phyloP scores from a whole-genome alignment of 2,113 vertebrate genomes.

The Proterorhinus semilunaris region DNA sequence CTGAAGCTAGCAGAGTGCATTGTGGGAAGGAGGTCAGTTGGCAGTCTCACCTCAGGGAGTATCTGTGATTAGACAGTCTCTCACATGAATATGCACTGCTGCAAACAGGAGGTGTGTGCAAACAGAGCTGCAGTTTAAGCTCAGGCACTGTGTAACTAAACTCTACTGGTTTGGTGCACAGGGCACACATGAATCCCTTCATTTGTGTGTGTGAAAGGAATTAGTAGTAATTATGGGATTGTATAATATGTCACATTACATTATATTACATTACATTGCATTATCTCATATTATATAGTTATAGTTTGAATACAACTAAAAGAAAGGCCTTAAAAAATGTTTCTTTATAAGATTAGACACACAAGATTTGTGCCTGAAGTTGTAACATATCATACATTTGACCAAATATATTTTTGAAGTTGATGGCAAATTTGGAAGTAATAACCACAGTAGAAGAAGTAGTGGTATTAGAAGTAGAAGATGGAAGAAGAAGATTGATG shows the following conservation, averaged over 20 bases:
- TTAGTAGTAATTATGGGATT: no score
- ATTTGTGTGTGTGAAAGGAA: no score
- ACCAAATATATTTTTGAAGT: not conserved
- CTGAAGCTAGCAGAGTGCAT: constrained; percentile 55
- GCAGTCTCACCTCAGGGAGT: constrained; percentile 23
- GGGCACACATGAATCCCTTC: no score
- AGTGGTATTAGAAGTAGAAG: not conserved
- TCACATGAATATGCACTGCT: constrained; percentile 35
- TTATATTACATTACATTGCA: no score
- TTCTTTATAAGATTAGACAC: not conserved
- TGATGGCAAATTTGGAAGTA: not conserved
- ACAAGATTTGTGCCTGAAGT: not conserved
- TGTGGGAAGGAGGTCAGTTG: constrained; percentile 53
- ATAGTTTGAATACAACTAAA: no score
- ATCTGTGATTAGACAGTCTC: constrained; percentile 24
- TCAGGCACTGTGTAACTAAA: not conserved
- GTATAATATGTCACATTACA: no score
- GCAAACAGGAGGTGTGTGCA: constrained; percentile 7
- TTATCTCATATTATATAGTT: no score
- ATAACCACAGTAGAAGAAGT: not conserved
- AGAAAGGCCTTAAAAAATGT: not conserved
- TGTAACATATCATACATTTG: not conserved
- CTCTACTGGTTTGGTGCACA: not conserved
- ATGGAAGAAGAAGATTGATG: not conserved
- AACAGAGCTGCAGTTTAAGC: not conserved